Evolutionary conservation across 2,797 vertebrate genomes (phyloP).

Genomic region (Manis crassicaudata): DNA sequence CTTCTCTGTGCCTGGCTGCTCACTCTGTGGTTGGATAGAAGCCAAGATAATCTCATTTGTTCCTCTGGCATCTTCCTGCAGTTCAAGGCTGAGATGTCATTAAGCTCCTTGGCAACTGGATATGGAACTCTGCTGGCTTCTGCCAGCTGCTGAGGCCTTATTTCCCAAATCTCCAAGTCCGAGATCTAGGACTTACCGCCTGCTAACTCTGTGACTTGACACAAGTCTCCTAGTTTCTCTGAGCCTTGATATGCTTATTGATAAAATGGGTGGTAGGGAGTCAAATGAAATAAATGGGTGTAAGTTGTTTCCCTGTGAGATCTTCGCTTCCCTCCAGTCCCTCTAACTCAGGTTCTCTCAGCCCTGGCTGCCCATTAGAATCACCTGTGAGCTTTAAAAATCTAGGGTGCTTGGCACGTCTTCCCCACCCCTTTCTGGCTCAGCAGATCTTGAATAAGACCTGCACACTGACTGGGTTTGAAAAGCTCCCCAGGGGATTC

Average conservation of each 20-base stretch:
- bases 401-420: fast-evolving
- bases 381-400: too few relatives aligned
- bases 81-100: not conserved
- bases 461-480: not conserved
- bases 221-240: not conserved
- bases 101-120: not conserved
- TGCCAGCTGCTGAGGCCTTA: not conserved
- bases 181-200: too few relatives aligned
- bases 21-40: not conserved
- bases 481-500: not conserved
- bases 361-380: too few relatives aligned
- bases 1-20: not conserved
- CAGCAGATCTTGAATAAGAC: not conserved
- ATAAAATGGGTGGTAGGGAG: not conserved
- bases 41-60: not conserved
- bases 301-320: not conserved
- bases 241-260: not conserved
- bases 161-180: not conserved
- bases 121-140: not conserved
- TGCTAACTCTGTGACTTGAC: not conserved
- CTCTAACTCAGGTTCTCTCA: not conserved
- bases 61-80: not conserved
- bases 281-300: not conserved
- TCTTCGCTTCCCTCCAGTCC: not conserved
- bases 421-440: not conserved